Evolutionary conservation across 2,888 invertebrate species (phyloP), one percentile per base, ranked within the genome.

Genomic region (Catotricha subobsoleta): DNA sequence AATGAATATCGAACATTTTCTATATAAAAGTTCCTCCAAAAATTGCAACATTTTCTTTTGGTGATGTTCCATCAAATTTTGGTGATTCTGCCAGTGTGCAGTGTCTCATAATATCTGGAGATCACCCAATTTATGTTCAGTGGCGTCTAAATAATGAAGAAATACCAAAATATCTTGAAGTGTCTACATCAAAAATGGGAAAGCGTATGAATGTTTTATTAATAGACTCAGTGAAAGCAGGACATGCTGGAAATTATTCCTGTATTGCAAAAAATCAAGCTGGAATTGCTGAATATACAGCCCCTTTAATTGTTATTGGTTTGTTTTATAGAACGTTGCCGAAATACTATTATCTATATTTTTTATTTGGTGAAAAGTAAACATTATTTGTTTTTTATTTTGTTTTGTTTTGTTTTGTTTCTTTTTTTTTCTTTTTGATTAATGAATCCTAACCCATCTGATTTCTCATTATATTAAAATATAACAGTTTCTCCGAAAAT

Each of bases 21-120:
- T n/a, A n/a, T n/a, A n/a, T n/a, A n/a, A n/a, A 66, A 81, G 80
- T 80, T 64, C 70, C 73, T 53, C 81, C 81, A 46, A 74, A 75
- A 67, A 77, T 80, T 53, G 69, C 74, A 47, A 74, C 72, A 45
- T 80, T 80, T 55, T 58, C 67, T 46, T 77, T 80, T 53, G 79
- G 77, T 45, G 72, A 74, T 44, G 74, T 76, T 52, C 71, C 76
- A 51, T 65, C 71, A 50, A 69, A 72, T 63, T 66, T 71, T 51
- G 71, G 71, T 43, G 77, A 80, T 60, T 69, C 76, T 46, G 59
- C 71, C 38, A 68, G 69, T 46, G 65, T 72, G 19, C 66, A 68
- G 49, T 76, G 75, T 53, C 65, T 70, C 47, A 67, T 73, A 46
- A 64, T 67, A 44, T 68, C 69, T 48, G 75, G 78, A 28, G 78